A percentile compares a stretch with the other conserved stretches of the same genome.
Evolutionary conservation across 2,797 vertebrate species (phyloP).

Genomic region (Megaceryle alcyon): DNA sequence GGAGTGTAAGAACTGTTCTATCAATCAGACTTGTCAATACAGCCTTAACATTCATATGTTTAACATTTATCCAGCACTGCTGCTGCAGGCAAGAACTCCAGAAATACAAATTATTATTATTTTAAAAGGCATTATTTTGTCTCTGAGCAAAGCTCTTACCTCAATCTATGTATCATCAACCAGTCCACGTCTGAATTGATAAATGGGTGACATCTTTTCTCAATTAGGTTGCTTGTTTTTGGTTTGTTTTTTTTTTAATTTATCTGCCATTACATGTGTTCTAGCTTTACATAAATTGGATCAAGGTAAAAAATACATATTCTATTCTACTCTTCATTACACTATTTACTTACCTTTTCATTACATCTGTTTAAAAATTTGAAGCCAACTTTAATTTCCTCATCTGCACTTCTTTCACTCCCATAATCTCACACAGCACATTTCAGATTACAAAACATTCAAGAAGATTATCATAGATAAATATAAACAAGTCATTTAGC

Average conservation of each 20-base stretch:
- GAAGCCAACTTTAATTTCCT: not conserved
- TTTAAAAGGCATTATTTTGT: not conserved
- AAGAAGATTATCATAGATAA: not conserved
- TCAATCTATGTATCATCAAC: not conserved
- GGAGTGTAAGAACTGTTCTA: not conserved
- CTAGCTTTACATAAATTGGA: not conserved
- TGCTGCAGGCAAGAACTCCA: not conserved
- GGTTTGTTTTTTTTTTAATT: not conserved
- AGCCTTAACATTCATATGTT: not conserved
- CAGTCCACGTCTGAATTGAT: not conserved
- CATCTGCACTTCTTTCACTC: not conserved
- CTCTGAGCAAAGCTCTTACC: not conserved
- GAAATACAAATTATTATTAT: not conserved
- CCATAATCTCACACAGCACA: not conserved
- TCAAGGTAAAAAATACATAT: not conserved
- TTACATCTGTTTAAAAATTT: not conserved
- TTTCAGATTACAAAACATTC: conserved; percentile 12
- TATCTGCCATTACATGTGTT: not conserved
- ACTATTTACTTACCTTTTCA: not conserved
- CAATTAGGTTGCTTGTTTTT: not conserved
- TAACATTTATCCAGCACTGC: not conserved
- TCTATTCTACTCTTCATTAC: not conserved
- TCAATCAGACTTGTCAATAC: not conserved
- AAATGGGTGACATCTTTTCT: not conserved
- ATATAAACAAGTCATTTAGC: conserved; percentile 8